Conservation (phyloP, 2,888 invertebrate genomes). For the Orthosia gothica region DNA sequence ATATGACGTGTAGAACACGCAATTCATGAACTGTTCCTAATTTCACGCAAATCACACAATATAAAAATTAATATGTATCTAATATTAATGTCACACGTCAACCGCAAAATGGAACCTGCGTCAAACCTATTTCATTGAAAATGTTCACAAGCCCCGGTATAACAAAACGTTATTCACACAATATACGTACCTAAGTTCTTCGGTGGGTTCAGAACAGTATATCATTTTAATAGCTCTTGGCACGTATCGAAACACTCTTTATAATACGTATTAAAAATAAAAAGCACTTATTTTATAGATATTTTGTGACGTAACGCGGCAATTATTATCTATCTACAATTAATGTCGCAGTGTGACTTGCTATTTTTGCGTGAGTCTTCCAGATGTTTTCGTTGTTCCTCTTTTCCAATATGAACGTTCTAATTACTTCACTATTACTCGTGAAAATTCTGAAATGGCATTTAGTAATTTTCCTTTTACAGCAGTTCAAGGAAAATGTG, state of each 20-base stretch:
- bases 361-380: conserved; percentile 15
- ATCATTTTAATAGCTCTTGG: conserved; percentile 60
- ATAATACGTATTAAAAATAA: conserved; percentile 56
- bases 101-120: conserved; percentile 38
- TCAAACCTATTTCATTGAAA: conserved; percentile 42
- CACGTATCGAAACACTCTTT: conserved; percentile 42
- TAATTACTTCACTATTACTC: background rate
- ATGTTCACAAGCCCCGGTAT: conserved; percentile 19
- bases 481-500: conserved; percentile 1
- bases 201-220: conserved; percentile 9
- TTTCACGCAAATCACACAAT: background rate
- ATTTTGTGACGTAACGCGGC: conserved; percentile 37
- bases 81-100: conserved; percentile 41
- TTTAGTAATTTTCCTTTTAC: background rate
- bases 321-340: conserved; percentile 18
- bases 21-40: background rate
- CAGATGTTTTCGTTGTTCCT: background rate
- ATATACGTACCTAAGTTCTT: conserved; percentile 8
- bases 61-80: background rate
- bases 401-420: background rate
- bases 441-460: background rate
- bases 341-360: conserved; percentile 16
- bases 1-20: background rate
- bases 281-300: conserved; percentile 43
- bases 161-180: conserved; percentile 31